Evolutionary conservation across 2,888 invertebrate genomes (phyloP), one percentile per base, ranked within the genome.

Genomic region (Sturmia bella): DNA sequence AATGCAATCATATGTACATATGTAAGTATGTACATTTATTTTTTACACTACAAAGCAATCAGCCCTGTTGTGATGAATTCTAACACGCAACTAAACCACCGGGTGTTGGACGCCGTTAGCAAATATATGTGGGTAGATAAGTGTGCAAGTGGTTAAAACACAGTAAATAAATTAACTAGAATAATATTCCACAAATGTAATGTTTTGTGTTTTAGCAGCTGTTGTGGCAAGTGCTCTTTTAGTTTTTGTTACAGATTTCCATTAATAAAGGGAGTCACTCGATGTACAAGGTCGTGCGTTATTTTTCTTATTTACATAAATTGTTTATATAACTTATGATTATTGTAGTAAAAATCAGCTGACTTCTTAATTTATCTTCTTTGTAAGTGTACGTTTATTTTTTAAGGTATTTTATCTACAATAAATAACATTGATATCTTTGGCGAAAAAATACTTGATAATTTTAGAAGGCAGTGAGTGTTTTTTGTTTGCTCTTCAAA

Each of bases 21-120:
- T n/a, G n/a, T n/a, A n/a, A n/a, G n/a, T n/a, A n/a, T n/a, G n/a
- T 32, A n/a, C 4, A 37, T 1, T 19, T 2, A 57, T 41, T 37
- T 59, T 63, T 52, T 12, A 2, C 21, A 59, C 15, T 52, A 11
- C 9, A 64, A 15, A 43, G 21, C 54, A 41, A 52, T 68, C 82
- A 75, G 69, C 74, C 69, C 77, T 59, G 17, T 37, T 41, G 15
- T 64, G 52, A 32, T 64, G 69, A 70, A 54, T 59, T 78, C 43
- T 59, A 48, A 70, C 52, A 57, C 54, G 54, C 82, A 78, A 78
- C 59, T 75, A 74, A 64, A 15, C 15, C 1, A n/a, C 32, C n/a
- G 39, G 5, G 11, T 59, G 12, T 43, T 50, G 3, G 9, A n/a
- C 19, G 9, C 9, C 3, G 32, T 21, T 41, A 59, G 13, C 48